A percentile compares a stretch with the other conserved stretches of the same genome.
Evolutionary conservation across 2,797 vertebrate genomes (phyloP).

Genomic region (Semaprochilodus insignis): DNA sequence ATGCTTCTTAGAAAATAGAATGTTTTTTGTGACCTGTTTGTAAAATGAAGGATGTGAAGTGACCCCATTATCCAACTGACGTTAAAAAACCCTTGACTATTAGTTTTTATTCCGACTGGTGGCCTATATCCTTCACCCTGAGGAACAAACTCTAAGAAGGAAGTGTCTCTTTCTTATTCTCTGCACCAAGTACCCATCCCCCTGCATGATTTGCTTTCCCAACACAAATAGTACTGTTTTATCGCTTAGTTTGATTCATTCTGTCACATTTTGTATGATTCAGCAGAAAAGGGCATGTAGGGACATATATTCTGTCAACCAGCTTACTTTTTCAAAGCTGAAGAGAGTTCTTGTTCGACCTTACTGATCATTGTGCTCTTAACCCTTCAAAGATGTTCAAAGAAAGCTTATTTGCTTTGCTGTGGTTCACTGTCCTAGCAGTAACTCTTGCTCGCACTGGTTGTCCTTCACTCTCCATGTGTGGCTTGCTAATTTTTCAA

Average conservation of each 20-base stretch:
- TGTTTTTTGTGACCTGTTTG: neutral
- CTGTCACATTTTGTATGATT: neutral
- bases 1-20: constrained; percentile 12
- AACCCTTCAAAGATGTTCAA: constrained; percentile 19
- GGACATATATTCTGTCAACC: neutral
- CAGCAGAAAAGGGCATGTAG: neutral
- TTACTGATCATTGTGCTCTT: neutral
- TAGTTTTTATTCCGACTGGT: neutral
- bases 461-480: constrained; percentile 32
- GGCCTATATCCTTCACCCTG: neutral
- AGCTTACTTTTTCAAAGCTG: constrained; percentile 9
- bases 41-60: neutral
- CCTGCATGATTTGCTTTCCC: neutral
- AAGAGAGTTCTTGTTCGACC: constrained; percentile 23
- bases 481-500: constrained; percentile 17
- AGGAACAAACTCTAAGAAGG: neutral
- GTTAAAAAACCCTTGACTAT: neutral
- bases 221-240: neutral
- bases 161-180: neutral
- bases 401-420: constrained; percentile 27
- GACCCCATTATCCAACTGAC: neutral
- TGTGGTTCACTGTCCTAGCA: constrained; percentile 27
- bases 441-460: constrained; percentile 1
- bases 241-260: neutral
- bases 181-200: no score